A percentile compares a stretch with the other conserved stretches of the same genome.
phyloP scores from a whole-genome alignment of 1,140 invertebrate species.

The Dendroctonus ponderosae region DNA sequence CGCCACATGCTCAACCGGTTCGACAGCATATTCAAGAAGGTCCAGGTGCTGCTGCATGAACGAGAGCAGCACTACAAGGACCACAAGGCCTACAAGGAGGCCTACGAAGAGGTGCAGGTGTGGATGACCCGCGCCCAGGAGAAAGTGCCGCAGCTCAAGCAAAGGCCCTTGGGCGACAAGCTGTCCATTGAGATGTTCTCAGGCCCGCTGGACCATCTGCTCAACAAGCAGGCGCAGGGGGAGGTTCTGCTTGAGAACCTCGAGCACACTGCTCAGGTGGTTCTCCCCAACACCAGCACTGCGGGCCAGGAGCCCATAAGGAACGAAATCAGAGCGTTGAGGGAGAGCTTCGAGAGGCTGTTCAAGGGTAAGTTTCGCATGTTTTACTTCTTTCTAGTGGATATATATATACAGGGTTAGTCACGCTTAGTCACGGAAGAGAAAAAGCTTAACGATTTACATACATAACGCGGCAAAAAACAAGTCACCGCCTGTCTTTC shows the following conservation, averaged over 20 bases:
- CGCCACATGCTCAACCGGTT: slow-evolving; percentile 81
- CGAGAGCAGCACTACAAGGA: slow-evolving; percentile 84
- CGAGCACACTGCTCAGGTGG: slow-evolving; percentile 80
- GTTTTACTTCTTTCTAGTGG: too few species aligned
- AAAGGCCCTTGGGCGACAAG: slow-evolving; percentile 80
- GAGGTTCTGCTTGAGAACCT: slow-evolving; percentile 83
- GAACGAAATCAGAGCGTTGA: slow-evolving; percentile 79
- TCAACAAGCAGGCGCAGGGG: slow-evolving; percentile 89
- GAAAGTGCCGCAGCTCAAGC: slow-evolving; percentile 84
- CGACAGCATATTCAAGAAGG: slow-evolving; percentile 68
- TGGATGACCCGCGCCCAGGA: slow-evolving; percentile 85
- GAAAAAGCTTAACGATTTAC: too few species aligned
- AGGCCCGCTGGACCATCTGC: slow-evolving; percentile 77
- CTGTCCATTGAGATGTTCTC: slow-evolving; percentile 84
- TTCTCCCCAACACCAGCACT: slow-evolving; percentile 76
- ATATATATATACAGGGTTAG: too few species aligned
- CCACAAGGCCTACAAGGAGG: slow-evolving; percentile 84
- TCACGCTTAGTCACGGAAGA: too few species aligned
- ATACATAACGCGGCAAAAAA: too few species aligned
- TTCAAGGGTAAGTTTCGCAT: slow-evolving; percentile 65
- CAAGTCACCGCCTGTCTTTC: too few species aligned
- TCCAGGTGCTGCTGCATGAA: slow-evolving; percentile 71
- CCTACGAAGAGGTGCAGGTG: slow-evolving; percentile 80
- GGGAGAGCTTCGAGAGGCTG: slow-evolving; percentile 79
- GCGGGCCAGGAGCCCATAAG: slow-evolving; percentile 77